A percentile compares a stretch with the other conserved stretches of the same genome.
phyloP scores from a whole-genome alignment of 2,888 invertebrate species.

The Pteria penguin region DNA sequence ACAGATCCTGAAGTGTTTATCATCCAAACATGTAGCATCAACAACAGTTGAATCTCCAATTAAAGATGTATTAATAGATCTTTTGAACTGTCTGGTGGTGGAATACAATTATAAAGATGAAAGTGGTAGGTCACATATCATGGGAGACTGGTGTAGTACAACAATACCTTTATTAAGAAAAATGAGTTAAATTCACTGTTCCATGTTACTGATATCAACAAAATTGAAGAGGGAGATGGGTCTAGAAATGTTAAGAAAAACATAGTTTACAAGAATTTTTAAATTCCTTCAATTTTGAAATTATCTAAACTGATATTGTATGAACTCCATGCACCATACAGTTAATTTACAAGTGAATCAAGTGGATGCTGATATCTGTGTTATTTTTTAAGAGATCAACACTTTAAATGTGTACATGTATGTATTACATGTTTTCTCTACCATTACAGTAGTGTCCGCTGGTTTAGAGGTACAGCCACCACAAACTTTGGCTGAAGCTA shows the following conservation, averaged over 20 bases:
- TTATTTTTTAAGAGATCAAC: no score
- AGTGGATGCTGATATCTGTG: no score
- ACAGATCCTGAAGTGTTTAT: slow-evolving; percentile 82
- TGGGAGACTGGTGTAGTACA: neutral
- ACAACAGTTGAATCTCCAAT: slow-evolving; percentile 68
- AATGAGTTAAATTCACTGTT: neutral
- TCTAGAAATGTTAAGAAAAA: no score
- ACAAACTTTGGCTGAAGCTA: slow-evolving; percentile 70
- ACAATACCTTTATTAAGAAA: neutral
- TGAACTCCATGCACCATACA: no score
- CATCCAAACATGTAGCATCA: slow-evolving; percentile 69
- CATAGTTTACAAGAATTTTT: no score
- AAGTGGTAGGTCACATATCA: slow-evolving; percentile 53
- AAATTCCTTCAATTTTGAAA: no score
- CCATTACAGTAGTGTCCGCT: slow-evolving; percentile 9
- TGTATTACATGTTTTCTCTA: no score
- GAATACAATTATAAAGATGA: slow-evolving; percentile 74
- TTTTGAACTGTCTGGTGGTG: slow-evolving; percentile 85
- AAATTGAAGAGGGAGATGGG: no score
- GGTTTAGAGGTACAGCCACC: slow-evolving; percentile 57
- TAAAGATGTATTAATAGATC: slow-evolving; percentile 82
- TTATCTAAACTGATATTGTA: no score
- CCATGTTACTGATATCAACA: no score
- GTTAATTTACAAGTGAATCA: no score
- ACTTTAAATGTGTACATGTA: no score